Base-by-base conservation (phyloP, 2,113 vertebrate species). In the Tychaedon coryphoeus region DNA sequence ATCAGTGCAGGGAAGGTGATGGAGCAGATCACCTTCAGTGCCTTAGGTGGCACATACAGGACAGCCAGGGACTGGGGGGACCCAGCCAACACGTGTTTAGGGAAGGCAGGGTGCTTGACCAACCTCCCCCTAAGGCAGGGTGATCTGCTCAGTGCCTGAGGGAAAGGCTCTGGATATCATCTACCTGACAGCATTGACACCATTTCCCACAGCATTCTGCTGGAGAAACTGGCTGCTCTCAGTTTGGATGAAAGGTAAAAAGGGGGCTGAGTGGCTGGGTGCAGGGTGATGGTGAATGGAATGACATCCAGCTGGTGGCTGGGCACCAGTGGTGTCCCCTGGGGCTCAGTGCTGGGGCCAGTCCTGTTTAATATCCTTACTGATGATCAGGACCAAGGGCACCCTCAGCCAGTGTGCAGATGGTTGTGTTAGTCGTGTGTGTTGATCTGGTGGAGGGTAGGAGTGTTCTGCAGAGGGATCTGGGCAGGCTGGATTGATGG, bases 31-130 rank as follows among this genome's bases (percentile, higher is more conserved):
- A 22, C 13, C 50, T 50, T 62, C 42, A 38, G 28, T 11, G 33
- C 14, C 62, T 51, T 50, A 75, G 8, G 14, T 12, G 36, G 24
- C 54, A 69, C 11, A 9, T 34, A 28, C 26, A 79, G 60, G 40
- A 79, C 29, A 60, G 8, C 18, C 19, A 54, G 19, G 42, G 16
- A 56, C 36, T 33, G 25, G 61, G 22, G 53, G 61, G 22, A 36
- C 40, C 34, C 40, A 61, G 31, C 8, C 61, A 48, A 25, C 13
- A 24, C 0, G 0, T 0, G 2, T 42, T 73, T 42, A 25, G 19
- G 31, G 67, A 61, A 79, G 31, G 22, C 25, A 67, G 47, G 12
- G 40, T 67, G 40, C 19, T 67, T 91, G 34, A 61, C 31, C 19
- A 61, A 15, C 23, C 60, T 73, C 10, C 8, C 40, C 14, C 15